Evolutionary conservation across 1,140 invertebrate genomes (phyloP), one percentile per base, ranked within the genome.

Genomic region (Antheraea mylitta): DNA sequence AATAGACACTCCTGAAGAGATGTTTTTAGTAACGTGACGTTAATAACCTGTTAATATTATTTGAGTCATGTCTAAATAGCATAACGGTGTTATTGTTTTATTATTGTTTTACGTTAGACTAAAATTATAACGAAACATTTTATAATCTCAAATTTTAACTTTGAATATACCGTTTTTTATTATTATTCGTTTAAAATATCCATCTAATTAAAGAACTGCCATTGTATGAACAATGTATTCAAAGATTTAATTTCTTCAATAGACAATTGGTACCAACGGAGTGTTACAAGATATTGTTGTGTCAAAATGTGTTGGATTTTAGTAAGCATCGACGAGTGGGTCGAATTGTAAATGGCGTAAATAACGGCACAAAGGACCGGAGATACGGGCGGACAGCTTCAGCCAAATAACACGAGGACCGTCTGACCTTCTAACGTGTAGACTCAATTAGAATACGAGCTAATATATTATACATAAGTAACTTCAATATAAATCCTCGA

Each of bases 291-390:
- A 16, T 71, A 67, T 69, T 72, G 59, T 76, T 38, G 37, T 67
- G 59, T 66, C 70, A 68, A 62, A 78, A 71, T 67, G 22, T 71
- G 69, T 69, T 76, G 72, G 74, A 68, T 74, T 69, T 76, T 75
- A 72, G 75, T 72, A 64, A 74, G 71, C 64, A 69, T 66, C 64
- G 69, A 66, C 69, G 77, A 79, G 81, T 87, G 81, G 79, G 80
- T 76, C 82, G 79, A 90, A 90, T 89, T 64, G 77, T 89, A 85
- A 90, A 90, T 88, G 74, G 87, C 86, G 83, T 84, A 80, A 80
- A 83, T 87, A 89, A 87, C 78, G 72, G 77, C 76, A 91, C 88
- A 91, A 91, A 87, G 72, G 81, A 69, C 78, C 81, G 89, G 89
- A 83, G 87, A 89, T 91, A 77, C 83, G 87, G 70, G 77, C 64